Base-by-base conservation (phyloP, 1,140 invertebrate species). In the Cheumatopsyche charites region DNA sequence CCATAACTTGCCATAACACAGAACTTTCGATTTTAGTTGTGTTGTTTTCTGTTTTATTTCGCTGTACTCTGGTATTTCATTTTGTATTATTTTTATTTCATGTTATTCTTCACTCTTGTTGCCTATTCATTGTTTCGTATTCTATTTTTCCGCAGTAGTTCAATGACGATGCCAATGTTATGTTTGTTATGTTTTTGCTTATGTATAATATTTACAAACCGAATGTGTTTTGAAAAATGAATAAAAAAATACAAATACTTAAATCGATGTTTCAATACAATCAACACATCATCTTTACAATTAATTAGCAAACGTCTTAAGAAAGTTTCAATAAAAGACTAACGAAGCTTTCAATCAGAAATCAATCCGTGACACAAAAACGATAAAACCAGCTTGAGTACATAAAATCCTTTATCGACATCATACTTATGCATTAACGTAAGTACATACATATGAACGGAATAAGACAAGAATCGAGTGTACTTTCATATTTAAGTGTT, bases 161-260 rank as follows among this genome's bases (percentile, higher is more conserved):
- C 26, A 71, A 71, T 26, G 58, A 71, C 42, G 45, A 75, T 75
- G 73, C 73, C 73, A 75, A 75, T 72, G 73, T 72, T 74, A 71
- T 74, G 73, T 74, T 62, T 74, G 73, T 74, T 70, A 75, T 52
- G 70, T 55, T 75, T 68, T 72, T 70, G 73, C 66, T 75, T 68
- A 67, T 49, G 19, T 70, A 55, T 70, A 62, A 70, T 62, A 45
- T 62, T 61, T 70, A 23, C 29, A 42, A 70, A 41, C 36, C 36
- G 21, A 62, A 41, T 70, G 29, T 43, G 23, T 62, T 47, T 67
- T 36, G 29, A 58, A 58, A 58, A 23, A 58, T 25, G 21, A 58
- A 62, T 45, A 70, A 70, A 70, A 41, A 47, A 62, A 70, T 62
- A 55, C 17, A 70, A 70, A 68, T 67, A 42, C 42, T 42, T 42